Percentiles rank a stretch among this genome's conserved stretches.
Conservation (phyloP, 64 coral and sea anemone species). For the Montipora efflorescens region DNA sequence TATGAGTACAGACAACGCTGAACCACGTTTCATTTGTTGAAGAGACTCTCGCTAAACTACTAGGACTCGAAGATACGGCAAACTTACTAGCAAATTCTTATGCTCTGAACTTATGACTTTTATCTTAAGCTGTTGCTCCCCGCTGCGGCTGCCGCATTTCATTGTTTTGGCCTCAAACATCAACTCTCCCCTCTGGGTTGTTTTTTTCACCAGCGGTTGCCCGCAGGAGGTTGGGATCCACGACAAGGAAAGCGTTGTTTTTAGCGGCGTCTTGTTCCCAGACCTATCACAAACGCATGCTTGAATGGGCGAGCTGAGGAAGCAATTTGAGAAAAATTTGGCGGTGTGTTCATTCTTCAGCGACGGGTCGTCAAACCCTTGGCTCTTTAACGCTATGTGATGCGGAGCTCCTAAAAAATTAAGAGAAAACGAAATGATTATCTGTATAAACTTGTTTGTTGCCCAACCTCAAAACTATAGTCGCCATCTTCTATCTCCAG, state of each 20-base stretch:
- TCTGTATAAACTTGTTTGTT: background rate
- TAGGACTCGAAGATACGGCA: background rate
- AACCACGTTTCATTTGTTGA: too few species aligned
- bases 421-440: background rate
- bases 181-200: conserved; percentile 71
- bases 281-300: conserved; percentile 78
- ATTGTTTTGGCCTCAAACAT: conserved; percentile 69
- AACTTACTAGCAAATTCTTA: conserved; percentile 64
- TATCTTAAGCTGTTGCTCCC: conserved; percentile 74
- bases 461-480: too few species aligned
- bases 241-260: conserved; percentile 63
- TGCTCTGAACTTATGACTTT: conserved; percentile 75
- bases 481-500: too few species aligned
- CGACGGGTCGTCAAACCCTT: conserved; percentile 71
- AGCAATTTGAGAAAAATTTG: conserved; percentile 71
- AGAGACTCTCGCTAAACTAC: too few species aligned
- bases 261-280: conserved; percentile 80
- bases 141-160: conserved; percentile 47
- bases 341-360: conserved; percentile 63
- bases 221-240: conserved; percentile 74
- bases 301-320: conserved; percentile 46
- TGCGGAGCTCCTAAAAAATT: conserved; percentile 65
- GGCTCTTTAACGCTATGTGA: conserved; percentile 86
- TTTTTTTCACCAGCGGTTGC: conserved; percentile 58
- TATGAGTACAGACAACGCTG: too few species aligned